A percentile compares a stretch with the other conserved stretches of the same genome.
These are phyloP conservation scores for Apotomis capreana DNA, from an alignment of 2,888 invertebrate species.

Conservation along the genomic window DNA sequence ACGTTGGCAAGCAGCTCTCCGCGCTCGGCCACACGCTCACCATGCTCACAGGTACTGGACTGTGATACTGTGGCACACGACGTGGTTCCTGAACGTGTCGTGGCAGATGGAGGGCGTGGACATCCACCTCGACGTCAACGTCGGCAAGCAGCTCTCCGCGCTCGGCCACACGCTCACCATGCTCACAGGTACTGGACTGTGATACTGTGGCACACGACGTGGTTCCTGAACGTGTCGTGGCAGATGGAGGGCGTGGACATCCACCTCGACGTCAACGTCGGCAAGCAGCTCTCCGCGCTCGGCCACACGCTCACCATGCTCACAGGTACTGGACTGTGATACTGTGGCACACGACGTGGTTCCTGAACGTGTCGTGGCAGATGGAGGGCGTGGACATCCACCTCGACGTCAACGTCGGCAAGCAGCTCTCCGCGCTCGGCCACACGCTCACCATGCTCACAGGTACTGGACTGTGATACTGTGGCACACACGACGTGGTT, in stretches of 20 bases:
- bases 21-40: constrained; percentile 97
- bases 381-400: constrained; percentile 99
- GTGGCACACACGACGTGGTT: too few relatives aligned
- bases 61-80: constrained; percentile 72
- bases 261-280: constrained; percentile 97
- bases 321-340: constrained; percentile 83
- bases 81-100: constrained; percentile 98
- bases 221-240: too few relatives aligned
- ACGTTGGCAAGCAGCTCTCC: constrained; percentile 97
- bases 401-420: constrained; percentile 97
- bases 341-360: constrained; percentile 89
- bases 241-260: constrained; percentile 99
- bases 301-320: constrained; percentile 98
- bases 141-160: constrained; percentile 97
- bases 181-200: constrained; percentile 87
- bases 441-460: constrained; percentile 98
- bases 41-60: constrained; percentile 89
- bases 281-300: constrained; percentile 96
- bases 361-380: constrained; percentile 98
- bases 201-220: too few relatives aligned
- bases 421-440: constrained; percentile 96
- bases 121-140: constrained; percentile 97
- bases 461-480: constrained; percentile 70
- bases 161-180: constrained; percentile 97
- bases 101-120: constrained; percentile 99